phyloP scores from a whole-genome alignment of 2,113 vertebrate species.

The Hystrix brachyura region DNA sequence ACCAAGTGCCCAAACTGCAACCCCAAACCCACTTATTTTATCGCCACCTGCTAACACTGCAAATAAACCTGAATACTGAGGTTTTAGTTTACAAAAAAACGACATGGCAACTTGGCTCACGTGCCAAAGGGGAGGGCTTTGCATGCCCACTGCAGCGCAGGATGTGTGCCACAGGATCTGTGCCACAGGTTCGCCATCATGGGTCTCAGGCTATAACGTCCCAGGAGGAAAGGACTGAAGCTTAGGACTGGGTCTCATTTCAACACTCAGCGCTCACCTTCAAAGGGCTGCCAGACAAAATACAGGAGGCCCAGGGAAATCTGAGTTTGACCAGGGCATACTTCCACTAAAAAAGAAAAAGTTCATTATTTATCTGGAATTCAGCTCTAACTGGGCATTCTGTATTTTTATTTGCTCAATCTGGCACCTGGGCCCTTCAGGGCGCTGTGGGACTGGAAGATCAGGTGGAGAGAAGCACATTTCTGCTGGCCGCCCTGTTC shows the following conservation, averaged over 20 bases:
- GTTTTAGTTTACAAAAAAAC: too few relatives aligned
- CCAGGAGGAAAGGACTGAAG: neutral
- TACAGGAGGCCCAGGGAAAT: neutral
- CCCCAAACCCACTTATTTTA: too few relatives aligned
- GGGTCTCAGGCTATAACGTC: too few relatives aligned
- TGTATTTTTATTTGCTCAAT: neutral
- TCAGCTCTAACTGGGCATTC: neutral
- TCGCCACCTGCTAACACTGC: too few relatives aligned
- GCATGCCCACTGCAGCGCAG: too few relatives aligned
- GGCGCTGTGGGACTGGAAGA: neutral
- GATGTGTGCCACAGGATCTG: too few relatives aligned
- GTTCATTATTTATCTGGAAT: neutral
- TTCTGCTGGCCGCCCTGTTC: accelerated
- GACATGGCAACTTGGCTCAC: too few relatives aligned
- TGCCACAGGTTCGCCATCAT: too few relatives aligned
- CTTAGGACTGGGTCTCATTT: neutral
- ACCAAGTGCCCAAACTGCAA: too few relatives aligned
- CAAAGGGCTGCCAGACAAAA: neutral
- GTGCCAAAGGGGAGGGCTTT: too few relatives aligned
- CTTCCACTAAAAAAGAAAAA: neutral
- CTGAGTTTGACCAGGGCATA: neutral
- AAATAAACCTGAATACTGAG: too few relatives aligned
- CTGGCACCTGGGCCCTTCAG: neutral
- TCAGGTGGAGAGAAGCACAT: accelerated
- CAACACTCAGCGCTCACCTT: neutral